Base-by-base conservation (phyloP, 2,888 invertebrate species). In the Osmoderma eremita region DNA sequence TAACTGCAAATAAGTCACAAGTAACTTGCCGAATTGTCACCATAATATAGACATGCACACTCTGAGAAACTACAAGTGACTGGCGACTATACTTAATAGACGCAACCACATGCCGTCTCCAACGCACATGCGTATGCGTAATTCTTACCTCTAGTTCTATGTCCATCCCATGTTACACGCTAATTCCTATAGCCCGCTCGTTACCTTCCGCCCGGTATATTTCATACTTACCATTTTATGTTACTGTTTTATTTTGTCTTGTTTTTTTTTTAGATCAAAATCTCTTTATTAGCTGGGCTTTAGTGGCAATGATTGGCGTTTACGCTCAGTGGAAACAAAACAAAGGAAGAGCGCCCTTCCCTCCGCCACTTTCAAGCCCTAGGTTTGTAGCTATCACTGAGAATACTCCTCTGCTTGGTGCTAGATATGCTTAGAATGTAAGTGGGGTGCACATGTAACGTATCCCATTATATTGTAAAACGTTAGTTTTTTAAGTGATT, bases 331-430 rank as follows among this genome's bases (percentile, higher is more conserved):
- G 84, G 56, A 83, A 83, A 76, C 80, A 85, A 65, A 88, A 87
- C 75, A 79, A 82, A 13, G 85, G 86, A 10, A 83, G 84, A 64
- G 86, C 89, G 0, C 89, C 89, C 0, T 90, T 90, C 80, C 90
- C 90, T 0, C 87, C 88, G 0, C 86, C 86, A 0, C 83, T 84
- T 22, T 50, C 58, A 3, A 45, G 45, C 17, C 58, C 58, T 30
- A 61, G 58, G 17, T 45, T 30, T 36, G 48, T 22, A 22, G 22
- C 56, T 41, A 42, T 42, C 24, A 51, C 67, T 18, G 72, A 72
- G 61, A 53, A 61, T 45, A 70, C 72, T 22, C 70, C 73, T 39
- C 54, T 71, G 38, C 68, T 71, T 49, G 56, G 58, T 30, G 30
- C 58, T 42, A 45, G 22, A 24, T 45, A 58, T 42, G 48, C 56